These are phyloP conservation scores for Orchestia grillus DNA, from an alignment of 1,140 invertebrate genomes.

Conservation along the genomic window DNA sequence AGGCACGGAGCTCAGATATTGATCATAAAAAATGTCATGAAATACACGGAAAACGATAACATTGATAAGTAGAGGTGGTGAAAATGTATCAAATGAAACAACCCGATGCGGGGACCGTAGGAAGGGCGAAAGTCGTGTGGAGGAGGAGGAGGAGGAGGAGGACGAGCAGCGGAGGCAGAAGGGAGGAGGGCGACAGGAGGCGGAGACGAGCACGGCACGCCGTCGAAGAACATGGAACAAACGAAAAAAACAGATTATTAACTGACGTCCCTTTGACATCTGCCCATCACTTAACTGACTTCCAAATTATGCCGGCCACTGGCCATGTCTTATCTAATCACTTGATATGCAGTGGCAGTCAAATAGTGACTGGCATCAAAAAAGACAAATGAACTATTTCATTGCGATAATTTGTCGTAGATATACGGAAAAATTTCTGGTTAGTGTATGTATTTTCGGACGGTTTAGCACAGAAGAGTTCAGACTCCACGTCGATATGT, in stretches of 20 bases:
- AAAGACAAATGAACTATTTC: neutral
- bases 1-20: neutral
- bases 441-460: neutral
- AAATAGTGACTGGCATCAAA: neutral
- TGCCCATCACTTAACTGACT: neutral
- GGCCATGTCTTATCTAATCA: neutral
- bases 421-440: neutral
- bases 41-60: neutral
- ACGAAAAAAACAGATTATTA: neutral
- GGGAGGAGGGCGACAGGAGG: conserved; percentile 52
- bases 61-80: neutral
- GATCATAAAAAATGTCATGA: neutral
- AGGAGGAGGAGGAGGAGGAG: neutral
- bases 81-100: neutral
- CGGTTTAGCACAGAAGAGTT: neutral
- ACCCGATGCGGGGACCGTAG: neutral
- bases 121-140: neutral
- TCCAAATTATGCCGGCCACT: neutral
- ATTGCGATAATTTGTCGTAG: neutral
- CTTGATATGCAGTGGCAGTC: neutral
- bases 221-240: conserved; percentile 41
- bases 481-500: neutral
- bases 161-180: neutral
- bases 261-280: neutral
- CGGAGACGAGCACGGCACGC: conserved; percentile 9